Base-by-base conservation (phyloP, 2,797 vertebrate species). In the Remorina albescens region DNA sequence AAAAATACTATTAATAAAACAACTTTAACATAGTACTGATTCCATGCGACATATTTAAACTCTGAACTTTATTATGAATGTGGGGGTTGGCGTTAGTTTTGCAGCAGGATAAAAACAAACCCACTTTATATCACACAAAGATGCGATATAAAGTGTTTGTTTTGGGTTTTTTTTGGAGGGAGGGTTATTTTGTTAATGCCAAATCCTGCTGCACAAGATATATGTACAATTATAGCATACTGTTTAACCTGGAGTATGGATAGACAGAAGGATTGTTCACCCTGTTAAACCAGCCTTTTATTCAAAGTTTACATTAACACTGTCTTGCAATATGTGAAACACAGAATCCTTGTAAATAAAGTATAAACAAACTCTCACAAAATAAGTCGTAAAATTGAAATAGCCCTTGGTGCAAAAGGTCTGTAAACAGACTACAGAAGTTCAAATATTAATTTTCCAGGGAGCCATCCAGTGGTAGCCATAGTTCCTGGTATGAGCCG, bases 311-410 rank as follows among this genome's bases (percentile, higher is more conserved):
- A 11, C 11, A 19, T 55, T 10, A 41, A 23, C n/a, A 15, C 34
- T 46, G 58, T 19, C 30, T 30, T 56, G 50, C 23, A n/a, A n/a
- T 39, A 23, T n/a, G 8, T 26, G 54, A 58, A 68, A n/a, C 21
- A 19, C 8, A 18, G n/a, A 34, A 67, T 25, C n/a, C 26, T 4
- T 19, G 28, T 64, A 56, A 2, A 63, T 41, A 30, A 16, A 55
- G 25, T 53, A 18, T 50, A 49, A 9, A 56, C 8, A 57, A 44
- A 44, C 28, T 72, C 34, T 54, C 65, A n/a, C 32, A 37, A 36
- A 41, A 18, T 61, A 1, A 46, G 51, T 46, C 47, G 26, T 30
- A 34, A 60, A 19, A 44, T 39, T 15, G 26, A 58, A 60, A 26
- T 44, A 34, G 10, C 32, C 2, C 23, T 69, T 19, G n/a, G 19